Evolutionary conservation across 2,888 invertebrate genomes (phyloP).

Genomic region (Griposia aprilina): DNA sequence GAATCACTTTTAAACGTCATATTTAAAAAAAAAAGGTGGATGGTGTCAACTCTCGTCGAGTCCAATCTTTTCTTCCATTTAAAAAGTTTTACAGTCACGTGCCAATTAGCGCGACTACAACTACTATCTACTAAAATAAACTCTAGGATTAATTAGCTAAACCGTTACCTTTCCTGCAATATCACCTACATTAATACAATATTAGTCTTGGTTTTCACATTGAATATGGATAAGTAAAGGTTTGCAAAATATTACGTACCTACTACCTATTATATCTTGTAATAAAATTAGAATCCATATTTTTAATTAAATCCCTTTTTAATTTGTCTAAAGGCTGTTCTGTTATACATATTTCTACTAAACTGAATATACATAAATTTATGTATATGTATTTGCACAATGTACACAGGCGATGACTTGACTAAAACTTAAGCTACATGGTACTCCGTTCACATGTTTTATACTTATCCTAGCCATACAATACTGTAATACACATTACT

Average conservation of each 20-base stretch:
- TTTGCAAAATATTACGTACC: no score
- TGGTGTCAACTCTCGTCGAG: neutral
- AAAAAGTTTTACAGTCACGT: constrained; percentile 15
- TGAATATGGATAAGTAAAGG: no score
- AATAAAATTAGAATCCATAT: neutral
- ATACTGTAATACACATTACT: no score
- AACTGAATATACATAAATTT: neutral
- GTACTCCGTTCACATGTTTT: no score
- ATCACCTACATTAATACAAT: neutral
- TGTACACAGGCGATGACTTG: no score
- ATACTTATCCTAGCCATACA: no score
- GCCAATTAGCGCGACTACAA: constrained; percentile 3
- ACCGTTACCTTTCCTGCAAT: neutral
- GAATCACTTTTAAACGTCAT: no score
- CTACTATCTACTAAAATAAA: constrained; percentile 9
- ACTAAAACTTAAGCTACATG: no score
- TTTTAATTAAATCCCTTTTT: neutral
- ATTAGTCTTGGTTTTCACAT: neutral
- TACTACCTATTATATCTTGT: no score
- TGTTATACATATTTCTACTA: neutral
- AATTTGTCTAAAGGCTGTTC: neutral
- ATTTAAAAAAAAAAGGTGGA: neutral
- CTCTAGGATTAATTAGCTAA: neutral
- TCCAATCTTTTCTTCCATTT: neutral
- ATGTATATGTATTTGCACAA: no score